Evolutionary conservation across 2,888 invertebrate species (phyloP), one percentile per base, ranked within the genome.

Genomic region (Megaustenia siamemsis): DNA sequence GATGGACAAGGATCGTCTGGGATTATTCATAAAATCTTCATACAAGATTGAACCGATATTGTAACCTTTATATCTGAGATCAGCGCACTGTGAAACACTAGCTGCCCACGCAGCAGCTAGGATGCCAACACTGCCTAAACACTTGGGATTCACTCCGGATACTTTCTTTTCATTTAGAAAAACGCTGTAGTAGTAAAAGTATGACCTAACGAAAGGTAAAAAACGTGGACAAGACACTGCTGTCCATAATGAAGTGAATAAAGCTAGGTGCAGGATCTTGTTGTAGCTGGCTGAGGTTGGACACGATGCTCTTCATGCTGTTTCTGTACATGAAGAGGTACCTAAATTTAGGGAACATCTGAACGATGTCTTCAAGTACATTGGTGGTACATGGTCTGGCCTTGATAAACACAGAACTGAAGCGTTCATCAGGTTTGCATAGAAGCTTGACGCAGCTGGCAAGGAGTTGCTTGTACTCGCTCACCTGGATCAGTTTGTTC

Each of bases 311-410:
- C 40, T 92, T 90, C 3, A 92, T 85, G 71, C 91, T 92, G 87
- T 92, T 91, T 69, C 92, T 84, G 86, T 92, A 92, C 63, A 91
- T 88, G 82, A 90, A 92, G n/a, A 92, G 86, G 76, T 91, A 90
- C 63, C 90, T 87, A 24, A 91, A 90, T 28, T 88, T 88, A 6
- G 91, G 92, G 60, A 91, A 89, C 18, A 88, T 82, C 66, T 86
- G 87, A 56, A 89, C 89, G 15, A 92, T 89, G 82, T 90, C 90
- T 79, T 87, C 89, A n/a, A 91, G 88, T 73, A 90, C 89, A 2
- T 87, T 86, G 24, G 90, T 90, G 82, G 90, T 88, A 69, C 90
- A 89, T 24, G 91, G 91, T 28, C 92, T 86, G 49, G 90, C 88
- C 78, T 90, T 90, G 43, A 92, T 83, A 56, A 90, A 89, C 49